These are phyloP conservation scores for Clistopyga incitator DNA, from an alignment of 2,888 invertebrate genomes.

Conservation along the genomic window DNA sequence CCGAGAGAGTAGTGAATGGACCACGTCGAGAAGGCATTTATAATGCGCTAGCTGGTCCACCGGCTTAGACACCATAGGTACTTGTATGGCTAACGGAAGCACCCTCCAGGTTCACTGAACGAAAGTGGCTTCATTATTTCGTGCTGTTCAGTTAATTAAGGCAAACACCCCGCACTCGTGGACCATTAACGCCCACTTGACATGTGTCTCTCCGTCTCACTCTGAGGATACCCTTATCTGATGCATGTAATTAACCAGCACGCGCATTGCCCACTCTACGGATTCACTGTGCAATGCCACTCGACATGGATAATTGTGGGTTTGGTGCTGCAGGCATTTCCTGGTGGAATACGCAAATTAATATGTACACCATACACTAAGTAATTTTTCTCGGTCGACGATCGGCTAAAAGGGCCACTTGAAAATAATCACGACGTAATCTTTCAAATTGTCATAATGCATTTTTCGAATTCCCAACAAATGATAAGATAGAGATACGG, in stretches of 20 bases:
- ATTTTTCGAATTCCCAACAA: too few relatives aligned
- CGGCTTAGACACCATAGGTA: background rate
- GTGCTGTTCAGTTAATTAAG: constrained; percentile 72
- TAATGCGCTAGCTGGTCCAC: background rate
- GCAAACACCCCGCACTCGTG: constrained; percentile 58
- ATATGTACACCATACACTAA: background rate
- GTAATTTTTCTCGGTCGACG: background rate
- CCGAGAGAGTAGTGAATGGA: constrained; percentile 58
- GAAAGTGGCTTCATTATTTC: constrained; percentile 68
- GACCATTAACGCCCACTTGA: constrained; percentile 71
- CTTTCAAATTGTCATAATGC: background rate
- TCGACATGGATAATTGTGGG: background rate
- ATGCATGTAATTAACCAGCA: constrained; percentile 33
- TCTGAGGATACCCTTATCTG: constrained; percentile 3
- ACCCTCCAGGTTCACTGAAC: constrained; percentile 18
- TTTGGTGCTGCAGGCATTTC: background rate
- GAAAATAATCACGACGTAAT: background rate
- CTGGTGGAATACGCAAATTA: background rate
- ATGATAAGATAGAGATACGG: too few relatives aligned
- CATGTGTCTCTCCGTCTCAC: constrained; percentile 67
- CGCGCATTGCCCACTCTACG: constrained; percentile 10
- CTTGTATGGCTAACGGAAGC: constrained; percentile 4
- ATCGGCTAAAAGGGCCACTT: background rate
- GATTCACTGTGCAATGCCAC: background rate
- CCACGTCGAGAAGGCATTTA: constrained; percentile 13